Conservation (phyloP, 2,113 vertebrate genomes). For the Apus apus region DNA sequence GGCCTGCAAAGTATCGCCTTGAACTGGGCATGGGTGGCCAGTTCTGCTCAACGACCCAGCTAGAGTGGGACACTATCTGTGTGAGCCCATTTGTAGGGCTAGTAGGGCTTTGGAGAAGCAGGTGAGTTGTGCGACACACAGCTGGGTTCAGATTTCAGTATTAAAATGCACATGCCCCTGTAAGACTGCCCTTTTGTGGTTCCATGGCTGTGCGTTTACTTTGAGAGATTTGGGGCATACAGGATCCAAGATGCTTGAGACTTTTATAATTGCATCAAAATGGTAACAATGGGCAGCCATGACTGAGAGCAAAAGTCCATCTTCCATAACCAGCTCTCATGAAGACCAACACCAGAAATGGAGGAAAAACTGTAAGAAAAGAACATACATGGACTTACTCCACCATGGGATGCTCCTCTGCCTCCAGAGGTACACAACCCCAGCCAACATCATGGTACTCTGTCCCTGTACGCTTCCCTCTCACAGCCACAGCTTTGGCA, state of each 20-base stretch:
- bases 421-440: background rate
- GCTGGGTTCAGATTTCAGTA: background rate
- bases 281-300: background rate
- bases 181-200: background rate
- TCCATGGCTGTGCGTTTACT: background rate
- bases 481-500: background rate
- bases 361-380: background rate
- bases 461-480: background rate
- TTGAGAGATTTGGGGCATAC: background rate
- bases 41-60: background rate
- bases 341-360: background rate
- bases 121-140: background rate
- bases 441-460: background rate
- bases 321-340: background rate
- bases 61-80: accelerated
- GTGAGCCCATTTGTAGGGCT: background rate
- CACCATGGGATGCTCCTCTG: background rate
- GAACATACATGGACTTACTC: background rate
- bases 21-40: background rate
- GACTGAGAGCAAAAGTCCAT: background rate
- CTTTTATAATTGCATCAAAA: background rate
- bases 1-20: background rate
- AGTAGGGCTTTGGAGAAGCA: background rate
- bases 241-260: background rate
- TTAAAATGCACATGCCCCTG: background rate